These are phyloP conservation scores for Drosophila anomalipes DNA, from an alignment of 2,888 invertebrate species.

Conservation along the genomic window DNA sequence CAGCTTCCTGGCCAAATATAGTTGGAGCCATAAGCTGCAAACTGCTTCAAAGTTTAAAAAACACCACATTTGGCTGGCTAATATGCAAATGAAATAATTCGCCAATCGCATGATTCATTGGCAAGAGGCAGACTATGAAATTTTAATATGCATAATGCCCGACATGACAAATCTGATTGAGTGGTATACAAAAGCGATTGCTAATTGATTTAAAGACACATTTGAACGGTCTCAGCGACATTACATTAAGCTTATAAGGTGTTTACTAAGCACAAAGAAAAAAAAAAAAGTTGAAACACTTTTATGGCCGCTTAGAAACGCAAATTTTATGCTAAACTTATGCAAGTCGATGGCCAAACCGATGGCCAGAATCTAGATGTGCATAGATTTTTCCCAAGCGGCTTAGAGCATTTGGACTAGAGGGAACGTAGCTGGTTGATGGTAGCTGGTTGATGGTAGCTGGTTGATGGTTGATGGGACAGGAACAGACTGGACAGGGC, in stretches of 20 bases:
- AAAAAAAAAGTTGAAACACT: constrained; percentile 43
- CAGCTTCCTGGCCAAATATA: constrained; percentile 27
- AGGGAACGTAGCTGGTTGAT: neutral
- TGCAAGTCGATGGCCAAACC: constrained; percentile 57
- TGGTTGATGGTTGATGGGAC: too few species aligned
- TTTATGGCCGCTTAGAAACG: constrained; percentile 56
- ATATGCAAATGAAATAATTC: constrained; percentile 21
- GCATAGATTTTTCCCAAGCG: constrained; percentile 62
- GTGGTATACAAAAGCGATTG: constrained; percentile 29
- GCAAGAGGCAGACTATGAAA: constrained; percentile 20
- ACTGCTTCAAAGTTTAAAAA: neutral
- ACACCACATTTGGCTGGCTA: constrained; percentile 22
- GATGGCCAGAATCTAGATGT: constrained; percentile 56
- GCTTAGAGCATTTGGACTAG: constrained; percentile 34
- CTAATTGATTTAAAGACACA: constrained; percentile 76
- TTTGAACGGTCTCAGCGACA: constrained; percentile 46
- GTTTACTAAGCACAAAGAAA: constrained; percentile 55
- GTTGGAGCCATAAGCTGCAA: constrained; percentile 8
- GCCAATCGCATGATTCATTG: constrained; percentile 33
- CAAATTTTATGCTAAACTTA: constrained; percentile 68
- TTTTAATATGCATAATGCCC: constrained; percentile 28
- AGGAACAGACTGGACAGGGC: neutral
- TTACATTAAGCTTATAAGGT: constrained; percentile 80
- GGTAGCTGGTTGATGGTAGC: too few species aligned
- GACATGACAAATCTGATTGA: constrained; percentile 43